These are phyloP conservation scores for Halictus ligatus DNA, from an alignment of 2,888 invertebrate genomes.

Conservation along the genomic window DNA sequence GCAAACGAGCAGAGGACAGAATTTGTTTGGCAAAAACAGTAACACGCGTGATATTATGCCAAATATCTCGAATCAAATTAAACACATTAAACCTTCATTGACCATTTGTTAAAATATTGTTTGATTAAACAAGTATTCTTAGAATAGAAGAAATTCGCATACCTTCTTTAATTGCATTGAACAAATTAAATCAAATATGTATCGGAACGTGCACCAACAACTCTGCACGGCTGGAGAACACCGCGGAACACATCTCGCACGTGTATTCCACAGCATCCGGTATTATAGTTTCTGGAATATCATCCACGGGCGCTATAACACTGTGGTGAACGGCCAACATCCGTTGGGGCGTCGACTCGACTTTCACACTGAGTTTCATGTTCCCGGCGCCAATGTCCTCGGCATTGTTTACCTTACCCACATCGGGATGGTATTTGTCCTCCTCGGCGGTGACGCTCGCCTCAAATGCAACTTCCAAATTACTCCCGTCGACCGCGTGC, in stretches of 20 bases:
- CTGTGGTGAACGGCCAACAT: constrained; percentile 71
- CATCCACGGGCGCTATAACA: constrained; percentile 83
- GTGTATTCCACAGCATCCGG: constrained; percentile 87
- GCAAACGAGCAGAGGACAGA: constrained; percentile 60
- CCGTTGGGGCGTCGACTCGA: constrained; percentile 77
- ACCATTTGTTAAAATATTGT: constrained; percentile 57
- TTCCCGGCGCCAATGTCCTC: constrained; percentile 71
- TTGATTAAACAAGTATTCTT: constrained; percentile 65
- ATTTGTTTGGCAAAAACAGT: constrained; percentile 40
- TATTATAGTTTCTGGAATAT: constrained; percentile 85
- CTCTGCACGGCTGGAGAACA: constrained; percentile 90
- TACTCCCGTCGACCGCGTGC: constrained; percentile 75
- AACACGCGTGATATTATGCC: constrained; percentile 38
- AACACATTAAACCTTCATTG: constrained; percentile 55
- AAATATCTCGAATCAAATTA: constrained; percentile 47
- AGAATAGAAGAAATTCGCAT: constrained; percentile 64
- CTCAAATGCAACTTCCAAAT: constrained; percentile 79
- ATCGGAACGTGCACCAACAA: constrained; percentile 92
- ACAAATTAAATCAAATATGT: constrained; percentile 89
- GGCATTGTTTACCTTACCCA: constrained; percentile 68
- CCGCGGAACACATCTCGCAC: constrained; percentile 93
- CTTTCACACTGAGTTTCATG: constrained; percentile 79
- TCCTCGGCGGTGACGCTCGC: constrained; percentile 75
- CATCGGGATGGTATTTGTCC: constrained; percentile 79
- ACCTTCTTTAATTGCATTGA: constrained; percentile 56